Evolutionary conservation across 2,888 invertebrate genomes (phyloP).

Genomic region (Drosophila seclusa): DNA sequence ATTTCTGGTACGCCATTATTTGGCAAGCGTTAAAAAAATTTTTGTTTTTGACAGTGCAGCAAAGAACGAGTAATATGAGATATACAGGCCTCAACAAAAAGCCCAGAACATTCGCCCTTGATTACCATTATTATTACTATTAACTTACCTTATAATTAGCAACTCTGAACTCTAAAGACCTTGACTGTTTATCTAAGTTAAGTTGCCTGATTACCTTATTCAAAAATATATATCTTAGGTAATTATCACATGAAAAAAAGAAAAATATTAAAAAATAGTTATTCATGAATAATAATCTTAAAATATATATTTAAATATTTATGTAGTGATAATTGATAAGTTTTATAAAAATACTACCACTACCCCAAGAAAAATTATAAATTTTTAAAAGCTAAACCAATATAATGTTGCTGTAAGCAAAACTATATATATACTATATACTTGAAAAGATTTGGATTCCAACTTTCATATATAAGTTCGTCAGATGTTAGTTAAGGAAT

Average conservation of each 20-base stretch:
- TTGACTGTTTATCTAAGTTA: neutral
- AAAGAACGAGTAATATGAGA: neutral
- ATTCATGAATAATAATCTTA: neutral
- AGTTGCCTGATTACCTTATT: neutral
- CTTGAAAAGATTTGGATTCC: neutral
- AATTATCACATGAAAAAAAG: neutral
- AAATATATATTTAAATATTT: neutral
- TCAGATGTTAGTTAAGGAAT: neutral
- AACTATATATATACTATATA: too few species aligned
- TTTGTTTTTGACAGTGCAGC: constrained; percentile 4
- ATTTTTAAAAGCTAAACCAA: neutral
- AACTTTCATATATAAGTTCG: neutral
- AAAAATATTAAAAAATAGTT: neutral
- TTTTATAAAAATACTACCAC: neutral
- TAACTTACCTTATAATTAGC: neutral
- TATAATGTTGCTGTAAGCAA: neutral
- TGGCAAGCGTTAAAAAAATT: constrained; percentile 33
- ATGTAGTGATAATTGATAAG: neutral
- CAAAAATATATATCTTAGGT: neutral
- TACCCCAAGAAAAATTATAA: neutral
- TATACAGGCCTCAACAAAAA: constrained; percentile 2
- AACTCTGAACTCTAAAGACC: neutral
- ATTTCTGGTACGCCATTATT: constrained; percentile 34
- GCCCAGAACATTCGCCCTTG: neutral
- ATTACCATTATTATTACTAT: neutral